These are phyloP conservation scores for Spermophilus dauricus DNA, from an alignment of 2,113 vertebrate genomes.

Conservation along the genomic window DNA sequence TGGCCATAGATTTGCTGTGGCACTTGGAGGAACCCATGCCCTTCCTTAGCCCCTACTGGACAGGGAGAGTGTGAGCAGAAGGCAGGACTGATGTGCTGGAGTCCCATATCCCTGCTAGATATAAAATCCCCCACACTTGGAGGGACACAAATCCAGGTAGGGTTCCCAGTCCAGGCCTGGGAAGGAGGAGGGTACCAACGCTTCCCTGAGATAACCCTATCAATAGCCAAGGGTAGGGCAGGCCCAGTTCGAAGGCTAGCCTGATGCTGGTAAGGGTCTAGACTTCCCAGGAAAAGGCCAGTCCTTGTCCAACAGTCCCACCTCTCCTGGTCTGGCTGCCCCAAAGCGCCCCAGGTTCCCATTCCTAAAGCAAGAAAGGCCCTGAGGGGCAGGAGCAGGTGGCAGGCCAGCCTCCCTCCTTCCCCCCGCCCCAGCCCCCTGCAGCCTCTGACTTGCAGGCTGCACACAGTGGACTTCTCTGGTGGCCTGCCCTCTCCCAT, in stretches of 20 bases:
- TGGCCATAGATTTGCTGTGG: neutral
- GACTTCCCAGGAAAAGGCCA: neutral
- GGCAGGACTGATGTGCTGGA: neutral
- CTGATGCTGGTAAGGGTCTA: neutral
- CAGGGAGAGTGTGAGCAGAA: neutral
- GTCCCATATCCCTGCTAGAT: neutral
- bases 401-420: rapidly evolving
- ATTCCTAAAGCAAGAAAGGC: neutral
- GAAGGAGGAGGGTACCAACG: neutral
- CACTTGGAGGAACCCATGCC: neutral
- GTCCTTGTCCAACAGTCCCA: neutral
- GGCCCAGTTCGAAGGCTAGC: neutral
- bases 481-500: neutral
- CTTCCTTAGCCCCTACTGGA: neutral
- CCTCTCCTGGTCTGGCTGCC: neutral
- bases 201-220: neutral
- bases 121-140: neutral
- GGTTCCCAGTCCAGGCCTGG: neutral
- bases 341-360: neutral
- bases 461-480: neutral
- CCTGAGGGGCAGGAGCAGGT: neutral
- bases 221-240: neutral
- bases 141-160: neutral
- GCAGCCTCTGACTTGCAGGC: neutral
- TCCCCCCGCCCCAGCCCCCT: neutral